These are phyloP conservation scores for Mythimna lalbum DNA, from an alignment of 2,888 invertebrate species.

Conservation along the genomic window DNA sequence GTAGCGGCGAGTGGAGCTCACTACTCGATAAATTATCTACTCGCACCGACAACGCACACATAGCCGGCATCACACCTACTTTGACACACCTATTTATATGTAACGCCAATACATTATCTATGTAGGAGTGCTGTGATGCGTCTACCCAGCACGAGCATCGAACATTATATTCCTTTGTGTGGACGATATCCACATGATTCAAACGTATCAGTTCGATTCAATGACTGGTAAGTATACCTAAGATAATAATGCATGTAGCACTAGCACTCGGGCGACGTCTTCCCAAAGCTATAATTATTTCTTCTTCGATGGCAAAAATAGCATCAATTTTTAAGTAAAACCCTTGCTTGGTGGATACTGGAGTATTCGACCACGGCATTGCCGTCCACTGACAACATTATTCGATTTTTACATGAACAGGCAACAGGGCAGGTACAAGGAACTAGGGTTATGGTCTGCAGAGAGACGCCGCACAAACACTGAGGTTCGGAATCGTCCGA, in stretches of 20 bases:
- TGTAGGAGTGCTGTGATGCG: constrained; percentile 66
- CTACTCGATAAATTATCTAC: constrained; percentile 81
- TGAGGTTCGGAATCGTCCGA: not conserved
- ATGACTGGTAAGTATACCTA: constrained; percentile 17
- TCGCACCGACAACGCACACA: constrained; percentile 70
- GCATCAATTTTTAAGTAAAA: not conserved
- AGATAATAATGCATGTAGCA: constrained; percentile 3
- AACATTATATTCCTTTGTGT: constrained; percentile 76
- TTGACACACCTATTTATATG: constrained; percentile 64
- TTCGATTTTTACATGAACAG: not conserved
- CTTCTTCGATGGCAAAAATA: not conserved
- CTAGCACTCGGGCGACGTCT: not conserved
- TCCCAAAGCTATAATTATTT: constrained; percentile 2
- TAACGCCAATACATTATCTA: constrained; percentile 64
- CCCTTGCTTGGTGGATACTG: not conserved
- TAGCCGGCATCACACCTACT: constrained; percentile 61
- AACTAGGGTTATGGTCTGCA: not conserved
- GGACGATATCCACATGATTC: constrained; percentile 67
- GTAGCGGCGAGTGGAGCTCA: constrained; percentile 72
- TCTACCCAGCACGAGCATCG: constrained; percentile 64
- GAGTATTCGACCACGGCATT: not conserved
- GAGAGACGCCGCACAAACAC: not conserved
- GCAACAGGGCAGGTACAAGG: not conserved
- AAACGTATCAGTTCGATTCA: constrained; percentile 58
- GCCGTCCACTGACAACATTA: not conserved